A percentile compares a stretch with the other conserved stretches of the same genome.
Evolutionary conservation across 2,113 vertebrate genomes (phyloP).

Genomic region (Hiodon alosoides): DNA sequence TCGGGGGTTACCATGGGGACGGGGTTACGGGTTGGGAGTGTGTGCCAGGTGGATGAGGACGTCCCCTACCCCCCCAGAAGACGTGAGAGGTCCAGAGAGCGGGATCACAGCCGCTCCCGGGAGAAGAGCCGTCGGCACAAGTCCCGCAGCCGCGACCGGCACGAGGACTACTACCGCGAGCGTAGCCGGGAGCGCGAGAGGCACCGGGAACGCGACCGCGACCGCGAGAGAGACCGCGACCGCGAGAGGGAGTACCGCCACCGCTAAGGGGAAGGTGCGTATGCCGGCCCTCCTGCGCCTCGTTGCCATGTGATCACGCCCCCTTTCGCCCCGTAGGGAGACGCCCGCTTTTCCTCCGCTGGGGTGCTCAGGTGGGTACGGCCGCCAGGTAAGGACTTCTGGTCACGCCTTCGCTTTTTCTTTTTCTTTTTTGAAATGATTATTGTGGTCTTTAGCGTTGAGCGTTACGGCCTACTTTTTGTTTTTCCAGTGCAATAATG

Average conservation of each 20-base stretch:
- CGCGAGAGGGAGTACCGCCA: constrained; percentile 91
- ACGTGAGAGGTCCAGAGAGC: constrained; percentile 94
- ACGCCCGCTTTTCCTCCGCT: background rate
- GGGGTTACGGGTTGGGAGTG: background rate
- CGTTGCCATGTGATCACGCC: background rate
- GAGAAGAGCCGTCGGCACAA: constrained; percentile 96
- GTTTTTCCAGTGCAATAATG: background rate
- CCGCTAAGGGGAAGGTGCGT: constrained; percentile 81
- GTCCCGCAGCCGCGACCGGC: constrained; percentile 92
- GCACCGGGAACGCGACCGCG: constrained; percentile 86
- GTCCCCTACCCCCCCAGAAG: constrained; percentile 63
- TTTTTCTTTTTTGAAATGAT: no score
- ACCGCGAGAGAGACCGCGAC: constrained; percentile 87
- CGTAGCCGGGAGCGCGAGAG: constrained; percentile 91
- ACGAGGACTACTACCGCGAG: constrained; percentile 96
- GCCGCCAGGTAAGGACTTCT: background rate
- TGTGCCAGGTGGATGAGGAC: background rate
- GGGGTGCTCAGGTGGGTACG: background rate
- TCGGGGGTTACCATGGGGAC: background rate
- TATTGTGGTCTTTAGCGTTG: background rate
- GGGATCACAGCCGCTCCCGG: constrained; percentile 95
- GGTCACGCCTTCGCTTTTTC: no score
- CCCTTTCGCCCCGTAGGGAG: background rate
- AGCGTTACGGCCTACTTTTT: background rate
- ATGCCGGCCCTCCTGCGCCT: background rate